phyloP scores from a whole-genome alignment of 2,888 invertebrate species.

The Sturmia bella region DNA sequence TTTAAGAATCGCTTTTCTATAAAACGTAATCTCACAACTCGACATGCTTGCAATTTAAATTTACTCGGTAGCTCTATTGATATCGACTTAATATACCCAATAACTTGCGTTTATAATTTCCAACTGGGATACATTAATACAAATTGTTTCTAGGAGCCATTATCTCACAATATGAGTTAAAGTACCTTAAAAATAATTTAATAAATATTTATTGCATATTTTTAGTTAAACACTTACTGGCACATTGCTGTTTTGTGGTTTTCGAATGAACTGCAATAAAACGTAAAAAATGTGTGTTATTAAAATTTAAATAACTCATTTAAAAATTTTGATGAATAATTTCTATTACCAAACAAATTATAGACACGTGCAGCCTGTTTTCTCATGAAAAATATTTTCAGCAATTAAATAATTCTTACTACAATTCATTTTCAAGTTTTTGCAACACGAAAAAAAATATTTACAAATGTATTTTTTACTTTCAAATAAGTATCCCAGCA shows the following conservation, averaged over 20 bases:
- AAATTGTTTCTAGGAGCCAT: background rate
- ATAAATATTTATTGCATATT: constrained; percentile 2
- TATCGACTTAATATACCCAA: too few species aligned
- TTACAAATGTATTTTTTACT: constrained; percentile 1
- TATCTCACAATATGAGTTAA: background rate
- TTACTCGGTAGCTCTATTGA: too few species aligned
- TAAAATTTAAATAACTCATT: constrained; percentile 27
- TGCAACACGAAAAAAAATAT: background rate
- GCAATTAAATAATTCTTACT: constrained; percentile 5
- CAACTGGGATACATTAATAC: too few species aligned
- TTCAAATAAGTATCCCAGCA: background rate
- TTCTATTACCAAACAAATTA: constrained; percentile 29
- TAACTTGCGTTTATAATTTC: too few species aligned
- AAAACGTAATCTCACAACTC: too few species aligned
- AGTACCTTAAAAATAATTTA: constrained; percentile 8
- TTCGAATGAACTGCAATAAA: constrained; percentile 44
- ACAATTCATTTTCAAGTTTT: background rate
- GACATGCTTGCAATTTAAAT: too few species aligned
- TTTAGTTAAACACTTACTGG: constrained; percentile 22
- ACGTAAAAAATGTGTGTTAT: constrained; percentile 4
- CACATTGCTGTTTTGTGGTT: constrained; percentile 40
- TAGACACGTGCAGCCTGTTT: constrained; percentile 47
- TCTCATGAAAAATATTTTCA: constrained; percentile 40
- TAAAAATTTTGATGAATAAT: constrained; percentile 40
- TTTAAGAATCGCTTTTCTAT: too few species aligned